These are phyloP conservation scores for Mormyrus iriodes DNA, from an alignment of 2,113 vertebrate species.

Conservation along the genomic window DNA sequence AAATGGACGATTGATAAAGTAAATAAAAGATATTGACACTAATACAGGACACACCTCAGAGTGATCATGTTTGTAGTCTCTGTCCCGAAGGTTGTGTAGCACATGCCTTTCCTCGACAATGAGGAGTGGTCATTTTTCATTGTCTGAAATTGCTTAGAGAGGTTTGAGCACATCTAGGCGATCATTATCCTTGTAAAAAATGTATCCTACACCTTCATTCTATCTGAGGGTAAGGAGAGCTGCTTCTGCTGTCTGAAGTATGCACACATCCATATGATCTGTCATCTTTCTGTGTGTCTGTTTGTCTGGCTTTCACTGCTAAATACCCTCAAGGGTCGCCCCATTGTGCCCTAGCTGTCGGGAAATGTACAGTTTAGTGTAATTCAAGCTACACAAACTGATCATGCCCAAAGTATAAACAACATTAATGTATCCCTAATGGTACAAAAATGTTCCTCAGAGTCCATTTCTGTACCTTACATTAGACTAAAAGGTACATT, in stretches of 20 bases:
- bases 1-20: background rate
- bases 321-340: background rate
- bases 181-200: background rate
- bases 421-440: background rate
- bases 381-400: background rate
- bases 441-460: background rate
- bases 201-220: background rate
- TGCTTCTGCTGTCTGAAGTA: background rate
- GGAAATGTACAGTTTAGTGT: background rate
- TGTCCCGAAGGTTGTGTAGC: background rate
- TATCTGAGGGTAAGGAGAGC: background rate
- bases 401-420: background rate
- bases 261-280: background rate
- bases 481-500: background rate
- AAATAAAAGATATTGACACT: background rate
- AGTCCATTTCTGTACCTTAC: background rate
- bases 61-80: background rate
- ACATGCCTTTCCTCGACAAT: background rate
- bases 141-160: background rate
- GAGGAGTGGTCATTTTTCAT: background rate
- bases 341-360: background rate
- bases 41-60: background rate
- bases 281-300: background rate
- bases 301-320: background rate
- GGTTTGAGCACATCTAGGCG: background rate